Evolutionary conservation across 2,113 vertebrate genomes (phyloP).

Genomic region (Melanerpes formicivorus): DNA sequence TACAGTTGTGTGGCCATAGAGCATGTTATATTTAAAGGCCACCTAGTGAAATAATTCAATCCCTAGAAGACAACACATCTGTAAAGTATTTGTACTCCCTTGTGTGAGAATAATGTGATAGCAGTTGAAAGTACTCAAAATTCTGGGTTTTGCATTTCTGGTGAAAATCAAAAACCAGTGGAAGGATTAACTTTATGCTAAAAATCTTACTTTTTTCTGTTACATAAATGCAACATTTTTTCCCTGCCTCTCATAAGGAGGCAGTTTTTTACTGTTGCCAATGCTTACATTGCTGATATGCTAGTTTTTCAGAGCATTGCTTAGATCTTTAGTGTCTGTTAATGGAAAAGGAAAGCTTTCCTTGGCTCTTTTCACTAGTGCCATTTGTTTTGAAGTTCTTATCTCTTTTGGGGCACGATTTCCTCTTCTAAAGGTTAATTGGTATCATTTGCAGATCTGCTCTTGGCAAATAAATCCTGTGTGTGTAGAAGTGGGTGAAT

Average conservation of each 20-base stretch:
- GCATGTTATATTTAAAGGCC: background rate
- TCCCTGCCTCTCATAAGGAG: background rate
- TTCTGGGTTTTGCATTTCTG: background rate
- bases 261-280: background rate
- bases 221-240: background rate
- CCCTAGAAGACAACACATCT: background rate
- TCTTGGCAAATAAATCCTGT: background rate
- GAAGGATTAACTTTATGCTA: background rate
- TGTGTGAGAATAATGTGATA: background rate
- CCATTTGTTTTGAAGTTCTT: background rate
- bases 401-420: background rate
- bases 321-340: background rate
- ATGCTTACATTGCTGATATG: background rate
- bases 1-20: background rate
- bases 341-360: background rate
- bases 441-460: background rate
- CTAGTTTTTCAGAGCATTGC: background rate
- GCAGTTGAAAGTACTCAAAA: background rate
- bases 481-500: background rate
- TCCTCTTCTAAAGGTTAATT: background rate
- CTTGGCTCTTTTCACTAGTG: background rate
- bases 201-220: background rate
- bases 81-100: background rate
- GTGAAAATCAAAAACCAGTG: background rate
- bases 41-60: background rate